Evolutionary conservation across 2,797 vertebrate species (phyloP), one percentile per base, ranked within the genome.

Genomic region (Ctenochaetus hawaiiensis): DNA sequence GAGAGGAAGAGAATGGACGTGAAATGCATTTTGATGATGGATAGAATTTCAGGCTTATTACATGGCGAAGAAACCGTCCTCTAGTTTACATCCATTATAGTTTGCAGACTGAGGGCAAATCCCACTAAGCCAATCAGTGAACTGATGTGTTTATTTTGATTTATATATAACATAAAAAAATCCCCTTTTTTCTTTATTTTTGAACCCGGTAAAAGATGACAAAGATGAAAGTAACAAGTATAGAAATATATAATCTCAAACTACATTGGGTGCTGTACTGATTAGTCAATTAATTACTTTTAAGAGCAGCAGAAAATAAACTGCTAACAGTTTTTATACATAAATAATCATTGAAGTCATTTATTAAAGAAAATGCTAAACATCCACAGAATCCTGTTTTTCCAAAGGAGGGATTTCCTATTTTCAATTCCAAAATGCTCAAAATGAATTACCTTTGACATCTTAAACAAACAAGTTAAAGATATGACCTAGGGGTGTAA

Each of bases 1-100:
- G 13, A 18, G 41, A 52, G 63, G 52, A 26, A 16, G 45, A 2
- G 37, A 80, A 87, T 45, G 26, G 81, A 77, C 84, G 9, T 20
- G 45, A 76, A 72, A 58, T 6, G 45, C 45, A 59, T 54, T 54
- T 53, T 45, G 51, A 64, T 65, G 54, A 72, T 20, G 67, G 68
- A 63, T 63, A 56, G 52, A 75, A 69, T 67, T 63, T 75, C 66
- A 1, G 63, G 10, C 61, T 67, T 51, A 14, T 67, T 67, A 71
- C 56, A 59, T 48, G 61, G 58, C 23, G 26, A 70, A 80, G 58
- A 26, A 54, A 57, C 48, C 8, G 39, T 65, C 48, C 58, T 47
- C 4, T 11, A 30, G 51, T 56, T 64, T 67, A 51, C 44, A 54
- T n/a, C 23, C 52, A n/a, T 59, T 74, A 30, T 30, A 13, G 64